Percentiles rank a stretch among this genome's conserved stretches.
Evolutionary conservation across 2,797 vertebrate species (phyloP).

Genomic region (Tangara arthus): DNA sequence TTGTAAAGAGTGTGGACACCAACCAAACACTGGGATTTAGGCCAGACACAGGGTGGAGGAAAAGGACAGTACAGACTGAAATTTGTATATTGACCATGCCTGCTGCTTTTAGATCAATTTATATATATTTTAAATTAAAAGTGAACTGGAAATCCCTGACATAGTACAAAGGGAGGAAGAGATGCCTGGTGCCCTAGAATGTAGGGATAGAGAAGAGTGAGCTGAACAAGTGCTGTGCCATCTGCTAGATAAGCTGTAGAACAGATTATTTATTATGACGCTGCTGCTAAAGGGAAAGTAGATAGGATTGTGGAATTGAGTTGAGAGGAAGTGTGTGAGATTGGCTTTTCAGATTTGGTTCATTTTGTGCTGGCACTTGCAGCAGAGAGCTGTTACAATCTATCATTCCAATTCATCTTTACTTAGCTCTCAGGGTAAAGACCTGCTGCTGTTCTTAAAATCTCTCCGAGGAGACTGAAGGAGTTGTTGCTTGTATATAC

Average conservation of each 20-base stretch:
- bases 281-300: neutral
- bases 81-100: neutral
- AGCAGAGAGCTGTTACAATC: neutral
- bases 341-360: neutral
- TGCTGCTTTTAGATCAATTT: neutral
- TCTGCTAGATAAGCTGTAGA: neutral
- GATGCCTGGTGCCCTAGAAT: neutral
- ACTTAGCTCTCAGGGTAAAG: neutral
- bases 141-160: neutral
- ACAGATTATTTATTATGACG: neutral
- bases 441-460: neutral
- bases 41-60: neutral
- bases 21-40: neutral
- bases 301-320: neutral
- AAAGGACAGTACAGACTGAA: neutral
- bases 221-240: neutral
- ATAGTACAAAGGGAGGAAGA: neutral
- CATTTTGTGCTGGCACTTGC: accelerated
- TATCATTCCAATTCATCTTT: neutral
- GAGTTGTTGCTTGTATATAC: neutral
- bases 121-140: neutral
- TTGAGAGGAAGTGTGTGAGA: neutral
- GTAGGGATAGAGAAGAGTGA: neutral
- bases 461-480: neutral
- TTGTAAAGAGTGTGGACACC: neutral